Evolutionary conservation across 1,140 invertebrate genomes (phyloP).

Genomic region (Polypedilum pembai): DNA sequence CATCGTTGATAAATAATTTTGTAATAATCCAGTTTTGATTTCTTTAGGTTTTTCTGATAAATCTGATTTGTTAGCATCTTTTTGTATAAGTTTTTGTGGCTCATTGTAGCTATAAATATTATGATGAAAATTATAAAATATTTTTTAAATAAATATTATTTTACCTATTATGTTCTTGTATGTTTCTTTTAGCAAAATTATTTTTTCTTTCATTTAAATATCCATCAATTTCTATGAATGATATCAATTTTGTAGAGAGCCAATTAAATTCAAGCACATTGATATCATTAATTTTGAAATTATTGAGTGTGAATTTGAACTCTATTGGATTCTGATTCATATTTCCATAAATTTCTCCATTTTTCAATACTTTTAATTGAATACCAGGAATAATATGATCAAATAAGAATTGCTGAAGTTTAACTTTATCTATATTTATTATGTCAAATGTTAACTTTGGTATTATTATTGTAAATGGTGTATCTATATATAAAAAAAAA

Average conservation of each 20-base stretch:
- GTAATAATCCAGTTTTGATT: constrained; percentile 50
- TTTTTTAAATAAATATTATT: constrained; percentile 30
- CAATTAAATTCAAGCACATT: constrained; percentile 41
- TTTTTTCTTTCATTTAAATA: constrained; percentile 43
- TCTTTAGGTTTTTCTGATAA: constrained; percentile 39
- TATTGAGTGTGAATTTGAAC: constrained; percentile 46
- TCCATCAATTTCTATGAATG: constrained; percentile 40
- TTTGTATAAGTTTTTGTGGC: constrained; percentile 41
- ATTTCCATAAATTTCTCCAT: constrained; percentile 42
- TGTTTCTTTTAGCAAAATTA: constrained; percentile 43
- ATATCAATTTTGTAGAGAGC: constrained; percentile 35
- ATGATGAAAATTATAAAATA: constrained; percentile 9
- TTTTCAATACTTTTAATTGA: constrained; percentile 48
- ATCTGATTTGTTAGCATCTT: constrained; percentile 39
- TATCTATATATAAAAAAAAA: constrained; percentile 44
- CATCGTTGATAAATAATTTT: constrained; percentile 51
- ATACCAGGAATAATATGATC: constrained; percentile 50
- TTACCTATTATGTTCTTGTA: constrained; percentile 44
- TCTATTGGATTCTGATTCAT: constrained; percentile 44
- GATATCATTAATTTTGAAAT: constrained; percentile 42
- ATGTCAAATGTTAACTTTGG: constrained; percentile 46
- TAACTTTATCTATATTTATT: constrained; percentile 45
- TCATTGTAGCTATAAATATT: constrained; percentile 39
- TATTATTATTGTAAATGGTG: constrained; percentile 52
- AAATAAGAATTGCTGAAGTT: constrained; percentile 48